Conservation (phyloP, 2,888 invertebrate genomes). For the Cephus sareptanus region DNA sequence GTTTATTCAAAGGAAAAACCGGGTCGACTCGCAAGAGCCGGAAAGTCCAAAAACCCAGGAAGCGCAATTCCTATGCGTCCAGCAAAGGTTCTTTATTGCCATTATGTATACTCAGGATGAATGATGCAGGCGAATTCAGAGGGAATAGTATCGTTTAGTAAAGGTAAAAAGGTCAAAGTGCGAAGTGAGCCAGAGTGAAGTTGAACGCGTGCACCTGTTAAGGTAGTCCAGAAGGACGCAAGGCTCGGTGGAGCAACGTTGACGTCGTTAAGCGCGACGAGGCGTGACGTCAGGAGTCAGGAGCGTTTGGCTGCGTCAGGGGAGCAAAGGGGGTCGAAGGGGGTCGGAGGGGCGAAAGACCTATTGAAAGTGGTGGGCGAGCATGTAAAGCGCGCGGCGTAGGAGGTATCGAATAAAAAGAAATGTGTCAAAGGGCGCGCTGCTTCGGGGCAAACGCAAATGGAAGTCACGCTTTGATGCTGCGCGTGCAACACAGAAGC, state of each 20-base stretch:
- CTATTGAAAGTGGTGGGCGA: constrained; percentile 32
- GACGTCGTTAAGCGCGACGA: background rate
- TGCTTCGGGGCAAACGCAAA: constrained; percentile 47
- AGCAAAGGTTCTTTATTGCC: background rate
- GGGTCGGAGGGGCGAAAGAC: constrained; percentile 19
- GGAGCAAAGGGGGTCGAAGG: no score
- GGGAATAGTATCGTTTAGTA: background rate
- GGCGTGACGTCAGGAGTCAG: background rate
- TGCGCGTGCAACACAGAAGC: constrained; percentile 20
- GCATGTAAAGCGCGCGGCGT: background rate
- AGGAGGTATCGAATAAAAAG: constrained; percentile 56
- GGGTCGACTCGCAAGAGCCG: background rate
- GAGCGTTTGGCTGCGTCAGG: background rate
- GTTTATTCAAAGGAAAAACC: background rate
- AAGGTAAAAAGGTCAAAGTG: background rate
- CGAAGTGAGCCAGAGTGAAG: background rate
- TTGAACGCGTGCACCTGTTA: background rate
- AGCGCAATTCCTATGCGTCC: background rate
- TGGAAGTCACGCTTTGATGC: constrained; percentile 55
- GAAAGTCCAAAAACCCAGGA: background rate
- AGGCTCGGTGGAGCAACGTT: background rate
- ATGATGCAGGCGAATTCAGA: background rate
- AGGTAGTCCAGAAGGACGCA: background rate
- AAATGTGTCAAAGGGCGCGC: constrained; percentile 59
- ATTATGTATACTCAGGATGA: background rate